phyloP scores from a whole-genome alignment of 2,888 invertebrate species.

The Chrysomela aeneicollis region DNA sequence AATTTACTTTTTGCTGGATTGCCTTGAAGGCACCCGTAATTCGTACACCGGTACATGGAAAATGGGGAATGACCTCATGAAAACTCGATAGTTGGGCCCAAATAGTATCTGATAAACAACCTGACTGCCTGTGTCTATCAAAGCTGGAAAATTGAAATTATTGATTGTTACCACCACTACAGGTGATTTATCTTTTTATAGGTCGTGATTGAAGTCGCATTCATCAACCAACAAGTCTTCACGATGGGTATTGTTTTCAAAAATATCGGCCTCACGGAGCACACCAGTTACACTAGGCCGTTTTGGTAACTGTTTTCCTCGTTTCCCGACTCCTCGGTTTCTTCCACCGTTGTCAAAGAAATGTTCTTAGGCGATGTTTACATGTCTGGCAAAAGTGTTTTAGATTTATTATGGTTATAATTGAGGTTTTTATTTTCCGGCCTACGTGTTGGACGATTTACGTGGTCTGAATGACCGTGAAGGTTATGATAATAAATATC shows the following conservation, averaged over 20 bases:
- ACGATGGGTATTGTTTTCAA: neutral
- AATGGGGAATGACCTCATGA: too few species aligned
- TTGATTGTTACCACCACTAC: neutral
- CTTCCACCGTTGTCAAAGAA: neutral
- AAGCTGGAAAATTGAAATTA: neutral
- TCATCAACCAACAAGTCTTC: neutral
- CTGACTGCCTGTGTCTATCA: conserved; percentile 2
- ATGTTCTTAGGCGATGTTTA: neutral
- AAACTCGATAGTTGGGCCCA: too few species aligned
- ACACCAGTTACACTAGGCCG: conserved; percentile 1
- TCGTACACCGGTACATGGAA: too few species aligned
- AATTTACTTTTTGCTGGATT: too few species aligned
- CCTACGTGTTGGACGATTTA: neutral
- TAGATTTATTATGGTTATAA: neutral
- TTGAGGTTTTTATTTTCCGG: neutral
- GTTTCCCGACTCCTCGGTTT: conserved; percentile 1
- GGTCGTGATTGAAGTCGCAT: neutral
- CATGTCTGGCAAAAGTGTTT: neutral
- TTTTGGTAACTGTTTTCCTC: neutral
- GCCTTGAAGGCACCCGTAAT: too few species aligned
- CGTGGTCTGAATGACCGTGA: neutral
- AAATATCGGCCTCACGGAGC: neutral
- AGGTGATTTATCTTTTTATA: neutral
- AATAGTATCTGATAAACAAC: too few species aligned
- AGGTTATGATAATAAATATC: neutral